Base-by-base conservation (phyloP, 2,797 vertebrate species). In the Austrolebias charrua region DNA sequence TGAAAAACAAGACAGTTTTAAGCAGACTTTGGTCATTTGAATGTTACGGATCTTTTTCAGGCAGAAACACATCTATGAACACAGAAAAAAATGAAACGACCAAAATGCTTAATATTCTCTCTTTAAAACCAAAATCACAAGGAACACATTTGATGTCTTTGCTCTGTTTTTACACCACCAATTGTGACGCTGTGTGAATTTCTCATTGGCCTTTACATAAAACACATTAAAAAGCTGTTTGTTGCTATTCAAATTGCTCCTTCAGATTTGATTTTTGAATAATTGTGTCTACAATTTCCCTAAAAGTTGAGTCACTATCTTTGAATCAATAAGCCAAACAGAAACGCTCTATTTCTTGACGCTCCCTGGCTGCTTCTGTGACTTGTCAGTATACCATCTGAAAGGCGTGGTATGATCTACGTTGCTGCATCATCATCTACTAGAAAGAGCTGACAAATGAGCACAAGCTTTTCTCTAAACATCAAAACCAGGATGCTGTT, bases 371-470 rank as follows among this genome's bases (percentile, higher is more conserved):
- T 3, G 0, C 20, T 62, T 66, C 33, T 6, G 46, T 20, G 18
- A 10, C 12, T 19, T 0, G 3, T 20, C 10, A 20, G 10, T 24
- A 19, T 1, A 20, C n/a, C n/a, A 5, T 4, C 46, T 5, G 10
- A 20, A 40, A 40, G 38, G 11, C 12, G 11, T 40, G 13, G 13
- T 40, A 12, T 40, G 38, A 40, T 40, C 38, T 40, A 40, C 19
- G 57, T 18, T 64, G 58, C 58, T 72, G 52, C 5, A 24, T 80
- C 80, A 77, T 14, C 45, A 54, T 43, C 35, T 53, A 12, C 54
- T 63, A n/a, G 59, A 57, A 69, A 69, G 18, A 5, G 59, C 61
- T 85, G 86, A 87, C 63, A 44, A 68, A 73, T 53, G 24, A 54
- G 49, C 67, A 43, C 40, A 2, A 55, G 63, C 46, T 74, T 81